Percentiles rank a stretch among this genome's conserved stretches.
phyloP scores from a whole-genome alignment of 92 coral and sea anemone species.

The Palythoa heliodiscus region DNA sequence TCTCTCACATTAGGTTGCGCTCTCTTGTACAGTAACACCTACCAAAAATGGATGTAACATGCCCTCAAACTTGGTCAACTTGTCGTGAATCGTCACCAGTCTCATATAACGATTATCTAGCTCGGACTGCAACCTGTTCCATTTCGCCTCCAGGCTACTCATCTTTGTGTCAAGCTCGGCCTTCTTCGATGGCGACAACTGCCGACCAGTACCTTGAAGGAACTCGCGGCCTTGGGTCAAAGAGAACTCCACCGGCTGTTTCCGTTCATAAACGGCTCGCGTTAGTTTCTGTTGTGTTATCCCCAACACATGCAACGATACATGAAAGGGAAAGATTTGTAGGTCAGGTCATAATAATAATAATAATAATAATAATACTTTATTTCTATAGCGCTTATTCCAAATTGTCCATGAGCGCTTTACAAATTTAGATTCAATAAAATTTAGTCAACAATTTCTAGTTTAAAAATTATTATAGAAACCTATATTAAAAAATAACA shows the following conservation, averaged over 20 bases:
- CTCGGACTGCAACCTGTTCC: constrained; percentile 96
- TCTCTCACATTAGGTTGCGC: no score
- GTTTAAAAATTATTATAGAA: no score
- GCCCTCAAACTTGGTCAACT: constrained; percentile 90
- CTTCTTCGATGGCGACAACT: constrained; percentile 78
- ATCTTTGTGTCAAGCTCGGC: constrained; percentile 91
- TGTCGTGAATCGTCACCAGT: constrained; percentile 94
- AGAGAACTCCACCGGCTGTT: constrained; percentile 93
- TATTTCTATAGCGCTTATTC: no score
- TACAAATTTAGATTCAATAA: no score
- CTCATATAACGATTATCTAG: constrained; percentile 98
- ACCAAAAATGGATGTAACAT: constrained; percentile 97
- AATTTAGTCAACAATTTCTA: no score
- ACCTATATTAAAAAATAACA: no score
- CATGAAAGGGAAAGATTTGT: neutral
- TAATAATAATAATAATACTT: neutral
- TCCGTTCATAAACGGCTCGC: constrained; percentile 91
- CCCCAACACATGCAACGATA: neutral
- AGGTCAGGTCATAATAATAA: neutral
- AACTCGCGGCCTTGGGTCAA: constrained; percentile 87
- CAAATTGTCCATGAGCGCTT: no score
- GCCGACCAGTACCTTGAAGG: constrained; percentile 80
- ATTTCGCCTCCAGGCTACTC: constrained; percentile 92
- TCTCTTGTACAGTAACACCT: constrained; percentile 21
- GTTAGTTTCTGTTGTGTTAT: constrained; percentile 72